Evolutionary conservation across 2,797 vertebrate genomes (phyloP).

Genomic region (Enoplosus armatus): DNA sequence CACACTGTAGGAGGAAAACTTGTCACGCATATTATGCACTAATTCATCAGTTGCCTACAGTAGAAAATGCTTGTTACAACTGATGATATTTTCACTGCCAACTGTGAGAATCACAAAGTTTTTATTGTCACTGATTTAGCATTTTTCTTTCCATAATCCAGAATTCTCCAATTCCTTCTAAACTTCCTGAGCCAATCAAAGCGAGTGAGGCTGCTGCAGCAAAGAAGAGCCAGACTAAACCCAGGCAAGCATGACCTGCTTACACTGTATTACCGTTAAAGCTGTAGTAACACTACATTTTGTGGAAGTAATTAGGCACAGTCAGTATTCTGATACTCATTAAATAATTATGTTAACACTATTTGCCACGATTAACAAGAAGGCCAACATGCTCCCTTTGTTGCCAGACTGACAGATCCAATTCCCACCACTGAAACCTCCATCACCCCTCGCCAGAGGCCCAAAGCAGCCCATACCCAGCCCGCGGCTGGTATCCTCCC

Average conservation of each 20-base stretch:
- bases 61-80: constrained; percentile 11
- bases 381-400: constrained; percentile 38
- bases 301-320: constrained; percentile 44
- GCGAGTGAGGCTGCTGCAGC: constrained; percentile 98
- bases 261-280: constrained; percentile 40
- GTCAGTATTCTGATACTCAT: constrained; percentile 49
- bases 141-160: constrained; percentile 68
- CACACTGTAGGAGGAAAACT: constrained; percentile 36
- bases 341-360: constrained; percentile 49
- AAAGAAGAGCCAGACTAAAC: constrained; percentile 94
- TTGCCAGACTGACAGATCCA: constrained; percentile 93
- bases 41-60: constrained; percentile 18
- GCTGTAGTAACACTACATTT: constrained; percentile 39
- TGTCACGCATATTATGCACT: no score
- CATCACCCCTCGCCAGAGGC: constrained; percentile 97
- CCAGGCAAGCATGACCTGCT: constrained; percentile 86
- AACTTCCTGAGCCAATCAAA: constrained; percentile 97
- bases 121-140: constrained; percentile 7
- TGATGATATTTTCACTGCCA: background rate
- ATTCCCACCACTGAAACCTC: constrained; percentile 98
- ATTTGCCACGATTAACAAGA: constrained; percentile 56
- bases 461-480: constrained; percentile 96
- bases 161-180: constrained; percentile 94
- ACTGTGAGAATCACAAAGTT: background rate
- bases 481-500: constrained; percentile 92